Evolutionary conservation across 2,113 vertebrate genomes (phyloP), one percentile per base, ranked within the genome.

Genomic region (Actenoides lindsayi): DNA sequence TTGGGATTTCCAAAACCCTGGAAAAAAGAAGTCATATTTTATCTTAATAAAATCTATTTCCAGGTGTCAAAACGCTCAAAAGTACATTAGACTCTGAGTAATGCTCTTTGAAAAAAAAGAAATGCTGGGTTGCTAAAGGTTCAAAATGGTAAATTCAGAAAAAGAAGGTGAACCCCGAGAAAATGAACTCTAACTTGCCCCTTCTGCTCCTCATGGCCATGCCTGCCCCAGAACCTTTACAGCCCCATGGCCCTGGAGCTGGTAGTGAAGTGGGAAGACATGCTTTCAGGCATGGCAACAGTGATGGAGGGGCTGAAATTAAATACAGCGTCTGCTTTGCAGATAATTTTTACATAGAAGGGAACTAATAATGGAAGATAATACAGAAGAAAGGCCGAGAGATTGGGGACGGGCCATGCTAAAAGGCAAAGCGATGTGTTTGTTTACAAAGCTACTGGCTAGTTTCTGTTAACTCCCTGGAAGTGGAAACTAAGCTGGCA

Each of bases 211-310:
- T 21, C 8, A 5, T 5, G 62, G 25, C 44, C 6, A 1, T 48
- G 41, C 30, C 23, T 57, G 31, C 51, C 51, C 51, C 3, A 2
- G 31, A 11, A 57, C 41, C 19, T 12, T 44, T 78, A 35, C 30
- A 35, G 24, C 53, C 30, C 15, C 63, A 25, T 1, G 0, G 48
- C 42, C 39, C 63, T 62, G 33, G 18, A 65, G n/a, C n/a, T 1
- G 3, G 5, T 6, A 6, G 16, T 13, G n/a, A 41, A 6, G 24
- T 7, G 16, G 0, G 1, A 39, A 35, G 44, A 20, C 57, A 31
- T 17, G 44, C 46, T 56, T 20, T 39, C 57, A 25, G 71, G 73
- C 16, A 11, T 4, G 8, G 30, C 57, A 87, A 44, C 21, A 42
- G 21, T 3, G 1, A 16, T 9, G 56, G 67, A 81, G 46, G 48